phyloP scores from a whole-genome alignment of 2,888 invertebrate genomes.

The Gnatocerus cornutus region DNA sequence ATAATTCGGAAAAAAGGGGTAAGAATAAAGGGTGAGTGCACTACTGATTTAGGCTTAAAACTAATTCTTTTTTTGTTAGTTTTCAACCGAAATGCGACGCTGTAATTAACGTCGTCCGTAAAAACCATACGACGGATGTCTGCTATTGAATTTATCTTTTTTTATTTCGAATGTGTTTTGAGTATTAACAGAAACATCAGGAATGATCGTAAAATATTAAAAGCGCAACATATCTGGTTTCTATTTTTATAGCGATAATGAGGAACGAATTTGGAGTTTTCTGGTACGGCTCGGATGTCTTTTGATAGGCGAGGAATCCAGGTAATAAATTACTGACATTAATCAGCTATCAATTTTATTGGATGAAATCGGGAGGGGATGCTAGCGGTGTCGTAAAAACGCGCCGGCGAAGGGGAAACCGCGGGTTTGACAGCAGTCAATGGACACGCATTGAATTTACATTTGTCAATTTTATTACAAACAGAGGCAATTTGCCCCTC shows the following conservation, averaged over 20 bases:
- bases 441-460: no score
- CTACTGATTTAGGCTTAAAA: conserved; percentile 26
- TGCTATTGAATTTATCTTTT: conserved; percentile 54
- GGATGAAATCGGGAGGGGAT: no score
- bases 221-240: conserved; percentile 38
- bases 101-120: conserved; percentile 45
- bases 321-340: no score
- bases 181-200: conserved; percentile 52
- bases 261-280: conserved; percentile 6
- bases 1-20: conserved; percentile 41
- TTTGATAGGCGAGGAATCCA: background rate
- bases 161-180: conserved; percentile 56
- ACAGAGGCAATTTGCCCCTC: no score
- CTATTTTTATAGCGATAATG: conserved; percentile 35
- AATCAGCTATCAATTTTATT: no score
- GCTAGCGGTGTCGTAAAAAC: no score
- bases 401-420: no score
- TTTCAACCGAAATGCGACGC: background rate
- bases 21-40: conserved; percentile 32
- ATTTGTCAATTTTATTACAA: no score
- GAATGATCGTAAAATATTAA: conserved; percentile 48
- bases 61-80: conserved; percentile 22
- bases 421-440: no score
- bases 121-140: conserved; percentile 54
- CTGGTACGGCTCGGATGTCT: conserved; percentile 1